Percentiles rank a stretch among this genome's conserved stretches.
Evolutionary conservation across 2,888 invertebrate species (phyloP).

Genomic region (Drosophila macrospina): DNA sequence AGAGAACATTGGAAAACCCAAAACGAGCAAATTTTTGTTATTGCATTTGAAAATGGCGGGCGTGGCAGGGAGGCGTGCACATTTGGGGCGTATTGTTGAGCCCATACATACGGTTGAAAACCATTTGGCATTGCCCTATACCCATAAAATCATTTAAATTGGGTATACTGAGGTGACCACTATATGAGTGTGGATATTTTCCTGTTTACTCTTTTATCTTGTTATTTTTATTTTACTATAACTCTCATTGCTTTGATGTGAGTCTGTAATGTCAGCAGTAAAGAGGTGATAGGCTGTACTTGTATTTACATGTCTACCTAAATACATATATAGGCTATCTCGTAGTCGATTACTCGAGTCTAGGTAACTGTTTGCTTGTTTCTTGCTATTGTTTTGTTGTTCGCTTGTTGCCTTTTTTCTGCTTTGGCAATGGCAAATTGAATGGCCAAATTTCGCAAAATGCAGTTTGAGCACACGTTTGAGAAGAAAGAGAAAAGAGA

Average conservation of each 20-base stretch:
- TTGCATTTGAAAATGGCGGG: slow-evolving; percentile 77
- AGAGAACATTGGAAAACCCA: slow-evolving; percentile 62
- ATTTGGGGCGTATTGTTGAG: slow-evolving; percentile 64
- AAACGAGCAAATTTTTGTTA: slow-evolving; percentile 75
- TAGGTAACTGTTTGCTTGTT: neutral
- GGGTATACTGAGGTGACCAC: slow-evolving; percentile 3
- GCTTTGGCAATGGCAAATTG: slow-evolving; percentile 72
- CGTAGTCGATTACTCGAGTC: slow-evolving; percentile 2
- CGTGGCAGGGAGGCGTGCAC: slow-evolving; percentile 64
- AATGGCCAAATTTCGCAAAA: slow-evolving; percentile 77
- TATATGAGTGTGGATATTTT: neutral
- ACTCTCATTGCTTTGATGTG: neutral
- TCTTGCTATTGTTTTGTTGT: slow-evolving; percentile 34
- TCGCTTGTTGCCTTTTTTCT: slow-evolving; percentile 46
- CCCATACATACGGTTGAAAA: slow-evolving; percentile 71
- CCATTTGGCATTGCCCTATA: slow-evolving; percentile 18
- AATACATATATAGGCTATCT: slow-evolving; percentile 6
- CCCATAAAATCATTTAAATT: slow-evolving; percentile 16
- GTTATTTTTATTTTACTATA: neutral
- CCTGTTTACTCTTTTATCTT: neutral
- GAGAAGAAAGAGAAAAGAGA: slow-evolving; percentile 52
- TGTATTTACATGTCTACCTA: neutral
- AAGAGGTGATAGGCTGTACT: neutral
- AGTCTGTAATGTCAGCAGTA: neutral
- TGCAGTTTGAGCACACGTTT: slow-evolving; percentile 74